Conservation (phyloP, 1,140 invertebrate genomes). For the Panagrolaimus sp. region DNA sequence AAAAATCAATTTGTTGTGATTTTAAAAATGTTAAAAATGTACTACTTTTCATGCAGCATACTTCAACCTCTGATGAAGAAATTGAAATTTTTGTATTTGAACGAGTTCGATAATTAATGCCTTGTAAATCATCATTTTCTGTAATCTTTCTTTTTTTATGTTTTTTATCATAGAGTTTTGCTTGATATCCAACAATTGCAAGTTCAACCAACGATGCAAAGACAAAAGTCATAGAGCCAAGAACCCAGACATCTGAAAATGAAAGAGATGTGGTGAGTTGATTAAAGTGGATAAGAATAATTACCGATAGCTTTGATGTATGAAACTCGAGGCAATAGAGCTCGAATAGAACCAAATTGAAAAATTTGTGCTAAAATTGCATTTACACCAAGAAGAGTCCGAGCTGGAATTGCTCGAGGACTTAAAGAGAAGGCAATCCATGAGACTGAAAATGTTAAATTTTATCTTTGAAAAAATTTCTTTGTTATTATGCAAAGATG, state of each 20-base stretch:
- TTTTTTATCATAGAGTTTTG: constrained; percentile 20
- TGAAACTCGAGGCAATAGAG: constrained; percentile 22
- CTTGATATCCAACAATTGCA: constrained; percentile 42
- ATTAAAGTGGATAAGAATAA: constrained; percentile 19
- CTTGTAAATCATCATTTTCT: not conserved
- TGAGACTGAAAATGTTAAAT: constrained; percentile 35
- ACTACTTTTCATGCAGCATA: not conserved
- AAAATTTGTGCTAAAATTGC: constrained; percentile 42
- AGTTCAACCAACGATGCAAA: constrained; percentile 36
- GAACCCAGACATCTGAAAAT: constrained; percentile 34
- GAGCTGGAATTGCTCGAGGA: constrained; percentile 39
- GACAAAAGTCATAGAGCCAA: constrained; percentile 35
- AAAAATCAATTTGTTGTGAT: constrained; percentile 10
- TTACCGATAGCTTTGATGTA: constrained; percentile 43
- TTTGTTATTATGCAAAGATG: no score
- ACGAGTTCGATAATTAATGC: not conserved
- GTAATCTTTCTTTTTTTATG: not conserved
- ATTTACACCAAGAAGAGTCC: constrained; percentile 41
- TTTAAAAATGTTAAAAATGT: not conserved
- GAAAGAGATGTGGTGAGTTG: not conserved
- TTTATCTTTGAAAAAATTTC: no score
- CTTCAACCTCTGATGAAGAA: not conserved
- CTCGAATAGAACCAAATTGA: constrained; percentile 46
- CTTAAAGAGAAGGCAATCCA: constrained; percentile 46
- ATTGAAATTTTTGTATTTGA: not conserved